phyloP scores from a whole-genome alignment of 2,888 invertebrate species.

The Catocala fraxini region DNA sequence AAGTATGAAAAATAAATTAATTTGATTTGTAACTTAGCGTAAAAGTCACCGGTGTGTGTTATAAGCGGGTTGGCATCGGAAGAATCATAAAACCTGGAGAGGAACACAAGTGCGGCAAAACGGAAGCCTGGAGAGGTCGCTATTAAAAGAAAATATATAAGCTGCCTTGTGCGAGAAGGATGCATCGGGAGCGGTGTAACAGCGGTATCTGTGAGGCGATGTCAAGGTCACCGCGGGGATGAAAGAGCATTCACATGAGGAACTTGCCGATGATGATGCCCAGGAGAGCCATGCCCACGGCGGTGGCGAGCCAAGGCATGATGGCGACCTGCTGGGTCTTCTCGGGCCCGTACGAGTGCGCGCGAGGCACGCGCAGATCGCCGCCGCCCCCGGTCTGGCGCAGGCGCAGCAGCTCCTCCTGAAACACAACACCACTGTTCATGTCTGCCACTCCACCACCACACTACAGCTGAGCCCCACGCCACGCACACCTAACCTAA shows the following conservation, averaged over 20 bases:
- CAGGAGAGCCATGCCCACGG: constrained; percentile 90
- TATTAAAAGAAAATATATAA: constrained; percentile 55
- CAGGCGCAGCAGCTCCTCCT: constrained; percentile 90
- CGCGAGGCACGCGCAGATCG: constrained; percentile 72
- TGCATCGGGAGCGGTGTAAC: constrained; percentile 72
- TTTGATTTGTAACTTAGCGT: too few relatives aligned
- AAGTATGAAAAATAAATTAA: constrained; percentile 11
- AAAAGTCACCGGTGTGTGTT: background rate
- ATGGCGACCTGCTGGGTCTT: constrained; percentile 87
- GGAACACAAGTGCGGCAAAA: constrained; percentile 38
- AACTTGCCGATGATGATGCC: constrained; percentile 94
- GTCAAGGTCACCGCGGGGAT: constrained; percentile 66
- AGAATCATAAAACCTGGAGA: constrained; percentile 19
- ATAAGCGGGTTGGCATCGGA: constrained; percentile 17
- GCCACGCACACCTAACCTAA: too few relatives aligned
- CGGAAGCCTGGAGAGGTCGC: constrained; percentile 49
- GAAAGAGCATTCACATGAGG: constrained; percentile 90
- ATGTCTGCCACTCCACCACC: constrained; percentile 2
- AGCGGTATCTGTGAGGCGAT: constrained; percentile 70
- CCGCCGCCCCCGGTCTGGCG: constrained; percentile 71
- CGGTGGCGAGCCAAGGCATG: constrained; percentile 90
- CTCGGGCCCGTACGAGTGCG: constrained; percentile 84
- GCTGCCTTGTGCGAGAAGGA: constrained; percentile 67
- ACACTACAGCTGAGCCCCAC: background rate
- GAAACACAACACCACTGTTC: constrained; percentile 34